Percentiles rank a stretch among this genome's conserved stretches.
Conservation (phyloP, 2,113 vertebrate species). For the Elaphurus davidianus region DNA sequence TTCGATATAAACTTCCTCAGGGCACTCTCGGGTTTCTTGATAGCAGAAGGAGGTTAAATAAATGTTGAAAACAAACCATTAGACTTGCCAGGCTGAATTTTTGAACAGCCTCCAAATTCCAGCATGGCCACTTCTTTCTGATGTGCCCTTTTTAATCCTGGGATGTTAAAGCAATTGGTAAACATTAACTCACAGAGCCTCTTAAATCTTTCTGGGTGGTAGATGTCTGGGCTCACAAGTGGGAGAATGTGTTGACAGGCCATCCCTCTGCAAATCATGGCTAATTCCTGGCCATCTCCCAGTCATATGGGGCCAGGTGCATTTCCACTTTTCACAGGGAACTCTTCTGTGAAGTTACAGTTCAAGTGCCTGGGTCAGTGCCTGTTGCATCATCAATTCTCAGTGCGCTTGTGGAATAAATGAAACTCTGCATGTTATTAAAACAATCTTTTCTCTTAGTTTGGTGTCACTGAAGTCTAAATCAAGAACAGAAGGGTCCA, state of each 20-base stretch:
- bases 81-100: constrained; percentile 14
- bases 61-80: constrained; percentile 60
- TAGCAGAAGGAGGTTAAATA: constrained; percentile 55
- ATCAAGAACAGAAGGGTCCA: background rate
- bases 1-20: constrained; percentile 29
- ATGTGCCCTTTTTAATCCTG: constrained; percentile 20
- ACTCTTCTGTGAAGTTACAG: too few species aligned
- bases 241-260: background rate
- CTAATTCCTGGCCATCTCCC: background rate
- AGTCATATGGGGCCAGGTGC: background rate
- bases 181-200: constrained; percentile 47
- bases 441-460: background rate
- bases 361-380: background rate
- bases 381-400: background rate
- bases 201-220: constrained; percentile 20
- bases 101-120: constrained; percentile 62
- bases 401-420: background rate
- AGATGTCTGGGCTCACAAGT: background rate
- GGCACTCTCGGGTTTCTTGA: constrained; percentile 27
- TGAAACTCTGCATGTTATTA: background rate
- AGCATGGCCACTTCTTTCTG: constrained; percentile 27
- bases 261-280: background rate
- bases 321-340: background rate
- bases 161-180: constrained; percentile 21
- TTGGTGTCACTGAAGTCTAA: background rate